Percentiles rank a stretch among this genome's conserved stretches.
Evolutionary conservation across 53 echinoderm and acorn worm genomes (phyloP).

Genomic region (Pentamera pediparva): DNA sequence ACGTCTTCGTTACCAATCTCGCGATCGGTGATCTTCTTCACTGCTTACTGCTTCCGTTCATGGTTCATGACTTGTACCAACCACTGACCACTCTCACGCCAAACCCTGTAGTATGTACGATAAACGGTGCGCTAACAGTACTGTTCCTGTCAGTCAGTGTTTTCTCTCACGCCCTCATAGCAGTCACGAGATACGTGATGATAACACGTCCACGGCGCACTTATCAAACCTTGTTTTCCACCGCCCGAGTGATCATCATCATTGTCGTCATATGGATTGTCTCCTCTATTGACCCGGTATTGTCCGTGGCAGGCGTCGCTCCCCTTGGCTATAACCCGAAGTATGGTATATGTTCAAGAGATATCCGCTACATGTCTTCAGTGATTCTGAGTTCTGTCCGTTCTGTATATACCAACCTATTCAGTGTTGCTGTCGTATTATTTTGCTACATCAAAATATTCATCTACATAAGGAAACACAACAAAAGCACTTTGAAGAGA

Average conservation of each 20-base stretch:
- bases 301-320: not conserved
- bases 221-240: not conserved
- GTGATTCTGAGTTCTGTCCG: conserved; percentile 9
- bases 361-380: not conserved
- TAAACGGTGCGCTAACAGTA: not conserved
- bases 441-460: conserved; percentile 23
- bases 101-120: not conserved
- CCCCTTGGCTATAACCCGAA: conserved; percentile 18
- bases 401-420: conserved; percentile 2
- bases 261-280: not conserved
- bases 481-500: not conserved
- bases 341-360: conserved; percentile 6
- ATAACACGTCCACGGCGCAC: not conserved
- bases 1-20: conserved; percentile 1
- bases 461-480: not conserved
- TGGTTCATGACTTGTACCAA: conserved; percentile 4
- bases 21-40: conserved; percentile 14
- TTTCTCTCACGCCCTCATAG: conserved; percentile 2
- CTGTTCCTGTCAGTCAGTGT: conserved; percentile 4
- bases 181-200: conserved; percentile 1
- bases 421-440: conserved; percentile 7
- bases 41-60: conserved; percentile 3
- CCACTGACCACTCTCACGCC: not conserved
- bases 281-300: not conserved
- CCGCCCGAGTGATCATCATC: not conserved